phyloP scores from a whole-genome alignment of 64 coral and sea anemone species.

The Trachythela sp. region DNA sequence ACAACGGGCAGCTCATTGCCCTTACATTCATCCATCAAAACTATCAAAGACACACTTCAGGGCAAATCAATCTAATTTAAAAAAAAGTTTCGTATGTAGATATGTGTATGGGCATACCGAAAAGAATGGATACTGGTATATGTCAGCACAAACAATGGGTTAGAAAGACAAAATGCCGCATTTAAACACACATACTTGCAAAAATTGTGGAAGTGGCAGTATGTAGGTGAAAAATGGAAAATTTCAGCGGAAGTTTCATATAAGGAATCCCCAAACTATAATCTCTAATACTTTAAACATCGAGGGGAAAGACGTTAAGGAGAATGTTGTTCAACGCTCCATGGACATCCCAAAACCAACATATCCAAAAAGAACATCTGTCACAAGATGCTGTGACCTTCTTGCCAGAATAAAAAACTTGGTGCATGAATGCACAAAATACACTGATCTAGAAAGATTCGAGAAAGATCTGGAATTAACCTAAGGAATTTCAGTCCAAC shows the following conservation, averaged over 20 bases:
- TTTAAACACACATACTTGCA: slow-evolving; percentile 52
- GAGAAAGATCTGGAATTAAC: background rate
- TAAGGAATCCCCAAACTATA: too few species aligned
- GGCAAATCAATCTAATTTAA: too few species aligned
- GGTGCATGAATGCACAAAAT: background rate
- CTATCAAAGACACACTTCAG: too few species aligned
- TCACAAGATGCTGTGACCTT: background rate
- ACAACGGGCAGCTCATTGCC: too few species aligned
- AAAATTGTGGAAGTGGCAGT: background rate
- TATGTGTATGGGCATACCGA: slow-evolving; percentile 47
- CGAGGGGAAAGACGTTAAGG: too few species aligned
- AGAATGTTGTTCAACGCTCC: background rate
- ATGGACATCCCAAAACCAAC: background rate
- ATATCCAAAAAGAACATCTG: background rate
- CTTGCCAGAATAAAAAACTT: background rate
- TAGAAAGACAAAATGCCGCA: slow-evolving; percentile 45
- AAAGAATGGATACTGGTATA: background rate
- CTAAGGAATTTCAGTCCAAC: background rate
- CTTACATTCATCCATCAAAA: too few species aligned
- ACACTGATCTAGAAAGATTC: background rate
- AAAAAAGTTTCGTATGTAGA: background rate
- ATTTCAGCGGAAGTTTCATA: slow-evolving; percentile 35
- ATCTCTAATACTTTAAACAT: too few species aligned
- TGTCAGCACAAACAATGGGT: slow-evolving; percentile 53
- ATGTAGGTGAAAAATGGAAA: slow-evolving; percentile 13